These are phyloP conservation scores for Pachycephus smyrnensis DNA, from an alignment of 2,888 invertebrate genomes.

Conservation along the genomic window DNA sequence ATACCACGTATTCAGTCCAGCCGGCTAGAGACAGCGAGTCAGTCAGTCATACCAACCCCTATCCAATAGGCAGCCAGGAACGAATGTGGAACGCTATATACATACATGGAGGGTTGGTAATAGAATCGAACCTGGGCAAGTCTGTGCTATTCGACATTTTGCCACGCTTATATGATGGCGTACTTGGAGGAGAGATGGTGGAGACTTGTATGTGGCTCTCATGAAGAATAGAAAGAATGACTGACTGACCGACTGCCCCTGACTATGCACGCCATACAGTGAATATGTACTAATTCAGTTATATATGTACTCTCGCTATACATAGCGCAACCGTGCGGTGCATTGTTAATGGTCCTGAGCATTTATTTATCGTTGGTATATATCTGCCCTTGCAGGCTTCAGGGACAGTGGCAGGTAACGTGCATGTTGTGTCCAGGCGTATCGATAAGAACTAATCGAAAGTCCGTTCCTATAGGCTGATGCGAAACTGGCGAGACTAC, in stretches of 20 bases:
- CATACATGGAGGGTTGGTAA: background rate
- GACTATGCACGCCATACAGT: background rate
- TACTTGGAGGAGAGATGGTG: background rate
- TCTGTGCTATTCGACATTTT: background rate
- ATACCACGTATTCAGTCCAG: background rate
- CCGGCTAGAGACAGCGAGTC: background rate
- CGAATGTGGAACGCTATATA: background rate
- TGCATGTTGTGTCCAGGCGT: background rate
- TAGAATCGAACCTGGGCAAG: background rate
- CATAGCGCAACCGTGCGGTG: slow-evolving; percentile 13
- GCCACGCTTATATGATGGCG: background rate
- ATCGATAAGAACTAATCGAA: background rate
- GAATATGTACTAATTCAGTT: background rate
- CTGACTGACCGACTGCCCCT: background rate
- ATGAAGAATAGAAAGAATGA: background rate
- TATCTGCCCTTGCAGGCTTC: slow-evolving; percentile 56
- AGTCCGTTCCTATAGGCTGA: background rate
- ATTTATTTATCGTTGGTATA: slow-evolving; percentile 51
- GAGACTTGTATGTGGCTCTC: background rate
- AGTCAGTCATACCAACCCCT: background rate
- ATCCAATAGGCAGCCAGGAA: background rate
- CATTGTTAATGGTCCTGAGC: slow-evolving; percentile 44
- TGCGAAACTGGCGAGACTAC: background rate
- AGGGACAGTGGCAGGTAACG: slow-evolving; percentile 39
- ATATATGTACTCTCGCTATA: background rate